Evolutionary conservation across 2,113 vertebrate genomes (phyloP).

Genomic region (Lophura nycthemera): DNA sequence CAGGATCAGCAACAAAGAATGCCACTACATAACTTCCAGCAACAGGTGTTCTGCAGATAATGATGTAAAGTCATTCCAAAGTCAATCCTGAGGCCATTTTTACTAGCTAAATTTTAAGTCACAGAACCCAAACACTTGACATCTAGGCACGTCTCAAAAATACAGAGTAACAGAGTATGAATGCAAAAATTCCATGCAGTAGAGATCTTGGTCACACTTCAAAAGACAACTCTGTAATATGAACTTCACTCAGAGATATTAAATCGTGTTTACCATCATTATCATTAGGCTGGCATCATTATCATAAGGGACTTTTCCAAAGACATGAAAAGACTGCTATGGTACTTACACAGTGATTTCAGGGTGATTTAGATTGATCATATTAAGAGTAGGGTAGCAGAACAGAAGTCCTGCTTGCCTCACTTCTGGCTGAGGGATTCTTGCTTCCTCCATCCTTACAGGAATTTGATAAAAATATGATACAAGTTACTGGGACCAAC

Average conservation of each 20-base stretch:
- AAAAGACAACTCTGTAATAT: background rate
- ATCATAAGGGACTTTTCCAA: background rate
- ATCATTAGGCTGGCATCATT: background rate
- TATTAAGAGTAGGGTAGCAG: background rate
- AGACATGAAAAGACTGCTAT: background rate
- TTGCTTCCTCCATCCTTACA: background rate
- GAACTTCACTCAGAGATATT: background rate
- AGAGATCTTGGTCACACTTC: background rate
- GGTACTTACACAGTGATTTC: background rate
- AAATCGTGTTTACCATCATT: background rate
- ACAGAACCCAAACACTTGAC: background rate
- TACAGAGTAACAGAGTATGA: background rate
- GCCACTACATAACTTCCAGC: background rate
- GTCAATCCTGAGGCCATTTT: background rate
- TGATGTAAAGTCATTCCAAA: background rate
- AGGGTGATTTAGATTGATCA: background rate
- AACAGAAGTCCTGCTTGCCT: background rate
- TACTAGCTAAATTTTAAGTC: background rate
- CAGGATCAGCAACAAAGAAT: background rate
- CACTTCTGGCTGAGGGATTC: background rate
- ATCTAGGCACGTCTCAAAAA: background rate
- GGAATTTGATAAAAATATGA: background rate
- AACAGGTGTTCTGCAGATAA: background rate
- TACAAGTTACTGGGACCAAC: background rate
- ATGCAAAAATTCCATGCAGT: background rate